Percentiles rank a stretch among this genome's conserved stretches.
Conservation (phyloP, 2,113 vertebrate species). For the Hippocampus mohnikei region DNA sequence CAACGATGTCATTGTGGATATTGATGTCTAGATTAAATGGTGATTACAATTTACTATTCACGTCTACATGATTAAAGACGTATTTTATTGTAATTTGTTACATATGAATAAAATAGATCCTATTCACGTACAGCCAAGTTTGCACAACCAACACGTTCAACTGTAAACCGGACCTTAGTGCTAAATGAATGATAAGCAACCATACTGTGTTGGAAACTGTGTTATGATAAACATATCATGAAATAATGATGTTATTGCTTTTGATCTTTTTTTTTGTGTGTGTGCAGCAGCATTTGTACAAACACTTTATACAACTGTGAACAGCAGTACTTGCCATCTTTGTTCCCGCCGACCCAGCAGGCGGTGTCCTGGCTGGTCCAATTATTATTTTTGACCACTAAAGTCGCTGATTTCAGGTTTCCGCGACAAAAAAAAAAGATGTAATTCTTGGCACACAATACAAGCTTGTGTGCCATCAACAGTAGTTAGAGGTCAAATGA, state of each 20-base stretch:
- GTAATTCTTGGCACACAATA: not conserved
- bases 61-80: no score
- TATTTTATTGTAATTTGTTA: no score
- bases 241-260: not conserved
- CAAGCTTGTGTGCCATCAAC: not conserved
- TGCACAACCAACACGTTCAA: no score
- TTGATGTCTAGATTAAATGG: no score
- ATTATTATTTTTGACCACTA: not conserved
- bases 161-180: no score
- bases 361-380: not conserved
- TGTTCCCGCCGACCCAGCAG: not conserved
- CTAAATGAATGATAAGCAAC: no score
- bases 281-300: not conserved
- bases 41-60: no score
- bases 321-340: not conserved
- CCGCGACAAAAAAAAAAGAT: not conserved
- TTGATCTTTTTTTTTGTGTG: not conserved
- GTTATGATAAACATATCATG: not conserved
- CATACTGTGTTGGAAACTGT: not conserved
- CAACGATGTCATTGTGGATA: no score
- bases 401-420: not conserved
- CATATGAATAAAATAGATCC: no score
- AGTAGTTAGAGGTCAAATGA: not conserved
- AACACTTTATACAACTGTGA: not conserved
- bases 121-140: no score